A percentile compares a stretch with the other conserved stretches of the same genome.
Evolutionary conservation across 2,888 invertebrate species (phyloP).

Genomic region (Galeopsomyia nigrocyanea): DNA sequence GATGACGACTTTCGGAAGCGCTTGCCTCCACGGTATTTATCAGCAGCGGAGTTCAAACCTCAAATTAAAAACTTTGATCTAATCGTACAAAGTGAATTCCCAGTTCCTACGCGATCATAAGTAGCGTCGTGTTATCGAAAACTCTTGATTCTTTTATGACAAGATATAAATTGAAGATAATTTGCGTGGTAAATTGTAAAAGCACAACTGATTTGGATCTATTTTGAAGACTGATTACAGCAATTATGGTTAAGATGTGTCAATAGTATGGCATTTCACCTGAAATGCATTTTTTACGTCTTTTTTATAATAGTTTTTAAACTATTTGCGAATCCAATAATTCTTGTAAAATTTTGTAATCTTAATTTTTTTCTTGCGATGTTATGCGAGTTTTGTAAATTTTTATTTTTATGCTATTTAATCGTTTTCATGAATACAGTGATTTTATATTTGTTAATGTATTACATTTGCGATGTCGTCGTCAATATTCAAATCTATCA

Average conservation of each 20-base stretch:
- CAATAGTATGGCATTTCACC: slow-evolving; percentile 30
- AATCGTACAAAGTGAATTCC: slow-evolving; percentile 39
- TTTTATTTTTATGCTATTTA: slow-evolving; percentile 43
- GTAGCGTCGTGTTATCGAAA: slow-evolving; percentile 44
- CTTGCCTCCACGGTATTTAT: slow-evolving; percentile 70
- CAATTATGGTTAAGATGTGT: slow-evolving; percentile 43
- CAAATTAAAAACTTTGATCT: slow-evolving; percentile 44
- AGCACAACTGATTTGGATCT: slow-evolving; percentile 43
- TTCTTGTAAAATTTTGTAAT: slow-evolving; percentile 44
- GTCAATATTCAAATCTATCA: slow-evolving; percentile 44
- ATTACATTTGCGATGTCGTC: slow-evolving; percentile 35
- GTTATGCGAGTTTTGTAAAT: slow-evolving; percentile 42
- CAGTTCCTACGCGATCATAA: slow-evolving; percentile 40
- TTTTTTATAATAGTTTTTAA: slow-evolving; percentile 37
- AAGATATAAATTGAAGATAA: slow-evolving; percentile 40
- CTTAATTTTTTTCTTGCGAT: slow-evolving; percentile 45
- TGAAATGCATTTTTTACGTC: slow-evolving; percentile 44
- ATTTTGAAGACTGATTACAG: slow-evolving; percentile 42
- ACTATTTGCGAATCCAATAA: slow-evolving; percentile 41
- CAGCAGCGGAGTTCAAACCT: slow-evolving; percentile 61
- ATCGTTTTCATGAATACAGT: slow-evolving; percentile 41
- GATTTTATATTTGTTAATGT: slow-evolving; percentile 38
- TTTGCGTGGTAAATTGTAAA: slow-evolving; percentile 36
- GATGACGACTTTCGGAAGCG: slow-evolving; percentile 52
- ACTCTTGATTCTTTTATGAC: slow-evolving; percentile 37